Conservation (phyloP, 2,797 vertebrate genomes). For the Oophaga sylvatica region DNA sequence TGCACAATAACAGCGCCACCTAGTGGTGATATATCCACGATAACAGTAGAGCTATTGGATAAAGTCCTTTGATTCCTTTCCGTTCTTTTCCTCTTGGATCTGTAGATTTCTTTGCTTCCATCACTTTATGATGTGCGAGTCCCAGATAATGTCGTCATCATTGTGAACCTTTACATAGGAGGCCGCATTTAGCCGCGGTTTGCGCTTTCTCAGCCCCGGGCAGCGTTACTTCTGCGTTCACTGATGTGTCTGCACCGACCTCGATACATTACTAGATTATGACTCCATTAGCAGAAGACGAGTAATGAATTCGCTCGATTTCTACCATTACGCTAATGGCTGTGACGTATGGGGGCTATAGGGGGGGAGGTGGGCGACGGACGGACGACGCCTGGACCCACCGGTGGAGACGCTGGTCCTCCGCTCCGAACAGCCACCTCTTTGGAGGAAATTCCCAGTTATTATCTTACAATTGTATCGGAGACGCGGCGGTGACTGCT, state of each 20-base stretch:
- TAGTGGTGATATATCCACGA: too few species aligned
- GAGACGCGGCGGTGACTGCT: neutral
- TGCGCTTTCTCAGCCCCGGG: neutral
- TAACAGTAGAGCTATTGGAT: too few species aligned
- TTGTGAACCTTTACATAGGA: slow-evolving; percentile 12
- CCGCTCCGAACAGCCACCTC: neutral
- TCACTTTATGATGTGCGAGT: neutral
- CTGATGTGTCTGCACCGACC: neutral
- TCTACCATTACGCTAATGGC: slow-evolving; percentile 27
- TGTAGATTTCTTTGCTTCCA: neutral
- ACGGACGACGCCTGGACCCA: neutral
- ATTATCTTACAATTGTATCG: slow-evolving; percentile 42
- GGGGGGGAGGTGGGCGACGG: too few species aligned
- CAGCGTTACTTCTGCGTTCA: neutral
- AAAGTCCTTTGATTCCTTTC: neutral
- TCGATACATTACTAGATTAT: slow-evolving; percentile 12
- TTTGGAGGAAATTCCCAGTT: slow-evolving; percentile 10
- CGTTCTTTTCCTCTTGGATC: neutral
- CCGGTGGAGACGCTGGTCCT: neutral
- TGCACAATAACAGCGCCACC: neutral
- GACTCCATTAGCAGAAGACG: slow-evolving; percentile 24
- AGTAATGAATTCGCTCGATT: slow-evolving; percentile 1
- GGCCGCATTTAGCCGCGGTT: neutral
- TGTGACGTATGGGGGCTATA: neutral
- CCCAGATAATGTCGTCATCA: slow-evolving; percentile 14